Evolutionary conservation across 2,888 invertebrate species (phyloP).

Genomic region (Lasioglossum pauxillum): DNA sequence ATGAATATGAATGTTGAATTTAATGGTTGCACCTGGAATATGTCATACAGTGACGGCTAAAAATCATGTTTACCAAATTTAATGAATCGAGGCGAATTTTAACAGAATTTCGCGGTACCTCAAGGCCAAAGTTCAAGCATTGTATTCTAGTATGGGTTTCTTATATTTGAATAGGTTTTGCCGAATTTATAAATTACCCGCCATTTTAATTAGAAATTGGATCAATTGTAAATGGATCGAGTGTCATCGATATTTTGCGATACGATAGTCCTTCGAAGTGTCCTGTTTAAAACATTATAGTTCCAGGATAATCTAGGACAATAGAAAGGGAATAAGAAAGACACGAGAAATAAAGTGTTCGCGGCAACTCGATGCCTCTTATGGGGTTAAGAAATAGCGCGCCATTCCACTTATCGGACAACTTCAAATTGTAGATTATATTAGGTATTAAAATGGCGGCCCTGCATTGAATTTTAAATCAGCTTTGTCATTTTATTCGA

Average conservation of each 20-base stretch:
- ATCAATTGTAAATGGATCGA: neutral
- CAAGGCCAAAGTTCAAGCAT: neutral
- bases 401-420: constrained; percentile 13
- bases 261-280: neutral
- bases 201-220: neutral
- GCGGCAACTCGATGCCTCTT: neutral
- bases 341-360: neutral
- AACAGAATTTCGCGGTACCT: neutral
- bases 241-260: neutral
- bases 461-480: constrained; percentile 1
- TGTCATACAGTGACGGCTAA: neutral
- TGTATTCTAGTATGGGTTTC: neutral
- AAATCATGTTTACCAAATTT: neutral
- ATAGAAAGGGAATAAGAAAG: constrained; percentile 1
- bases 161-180: neutral
- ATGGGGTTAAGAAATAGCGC: constrained; percentile 7
- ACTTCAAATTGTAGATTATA: constrained; percentile 13
- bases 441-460: constrained; percentile 12
- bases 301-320: neutral
- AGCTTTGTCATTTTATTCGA: neutral
- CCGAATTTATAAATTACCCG: neutral
- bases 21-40: neutral
- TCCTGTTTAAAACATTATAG: neutral
- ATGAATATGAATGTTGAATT: neutral
- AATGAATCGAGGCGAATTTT: neutral